Evolutionary conservation across 1,140 invertebrate species (phyloP), one percentile per base, ranked within the genome.

Genomic region (Pseudomyrmex pallidus): DNA sequence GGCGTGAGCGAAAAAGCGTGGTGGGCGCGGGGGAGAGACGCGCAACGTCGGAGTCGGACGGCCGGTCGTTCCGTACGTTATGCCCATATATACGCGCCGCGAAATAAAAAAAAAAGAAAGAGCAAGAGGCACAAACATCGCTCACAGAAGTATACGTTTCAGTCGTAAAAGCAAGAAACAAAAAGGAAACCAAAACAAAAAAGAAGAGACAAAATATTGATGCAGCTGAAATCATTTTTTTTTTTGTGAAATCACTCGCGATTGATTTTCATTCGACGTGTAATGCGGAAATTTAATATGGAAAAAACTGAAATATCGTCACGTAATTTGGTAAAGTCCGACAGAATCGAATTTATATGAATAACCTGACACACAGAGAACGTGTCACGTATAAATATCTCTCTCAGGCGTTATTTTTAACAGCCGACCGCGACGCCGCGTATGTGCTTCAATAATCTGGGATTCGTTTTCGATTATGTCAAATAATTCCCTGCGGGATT

Each of bases 91-190:
- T 35, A 35, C 46, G 17, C 48, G 20, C 9, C 20, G 54, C n/a
- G 78, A 83, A 78, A 87, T 62, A 54, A 56, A 84, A 68, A 73
- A 78, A 56, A 68, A 57, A 9, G 48, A 67, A 56, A 10, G 46
- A n/a, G 52, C 17, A 15, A 66, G 10, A 59, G 25, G 50, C 9
- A 56, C 15, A 64, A 73, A 61, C 15, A 78, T 61, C 25, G 9
- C 48, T 22, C 62, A 13, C 35, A 9, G 46, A 15, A 61, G 35
- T 20, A 20, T 44, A 57, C 13, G 57, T 50, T 44, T 22, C 20
- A 17, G 22, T 0, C 9, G 25, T 17, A 63, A 35, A 35, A 35
- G 54, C 3, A 22, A 22, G 20, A 80, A 52, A 20, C 35, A 54
- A 13, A 0, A 20, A 78, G 50, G 13, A 15, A 46, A 35, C 9